Evolutionary conservation across 2,113 vertebrate species (phyloP), one percentile per base, ranked within the genome.

Genomic region (Corythoichthys intestinalis): DNA sequence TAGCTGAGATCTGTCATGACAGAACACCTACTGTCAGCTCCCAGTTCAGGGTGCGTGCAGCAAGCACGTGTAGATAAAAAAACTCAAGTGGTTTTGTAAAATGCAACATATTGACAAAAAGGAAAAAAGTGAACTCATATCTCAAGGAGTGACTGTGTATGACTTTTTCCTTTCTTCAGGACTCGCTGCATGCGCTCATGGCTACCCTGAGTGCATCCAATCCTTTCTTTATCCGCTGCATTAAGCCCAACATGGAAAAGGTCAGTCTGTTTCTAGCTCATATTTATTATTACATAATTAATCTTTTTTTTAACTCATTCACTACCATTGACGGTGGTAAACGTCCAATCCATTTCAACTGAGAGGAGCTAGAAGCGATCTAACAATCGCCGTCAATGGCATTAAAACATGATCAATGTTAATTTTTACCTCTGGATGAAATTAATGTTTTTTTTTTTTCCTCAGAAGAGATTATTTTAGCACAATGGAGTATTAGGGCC

Each of bases 11-110:
- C n/a, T n/a, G n/a, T n/a, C n/a, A n/a, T n/a, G n/a, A n/a, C n/a
- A n/a, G n/a, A n/a, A n/a, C n/a, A n/a, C 94, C 95, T 3, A 97
- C 95, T 15, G 95, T 97, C 85, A 97, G 95, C 87, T 96, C 95
- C 52, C 95, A 97, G 90, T 97, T 97, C 91, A 93, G 94, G 90
- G 95, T 97, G 87, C 89, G 94, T 46, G 5, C 66, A 41, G 35
- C 7, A 39, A 59, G 17, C 12, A 59, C 1, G 20, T 28, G 20
- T 28, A 28, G 20, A 28, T 28, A 28, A 28, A 28, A 28, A 28
- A 28, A 28, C 20, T 28, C 20, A 28, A 28, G 20, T 28, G 20
- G 20, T 28, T 28, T 28, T 28, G 20, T 28, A 44, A 44, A 44
- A 44, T 44, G 41, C 41, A 44, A 44, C 41, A 44, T 44, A 44